Evolutionary conservation across 2,797 vertebrate species (phyloP), one percentile per base, ranked within the genome.

Genomic region (Knipowitschia caucasica): DNA sequence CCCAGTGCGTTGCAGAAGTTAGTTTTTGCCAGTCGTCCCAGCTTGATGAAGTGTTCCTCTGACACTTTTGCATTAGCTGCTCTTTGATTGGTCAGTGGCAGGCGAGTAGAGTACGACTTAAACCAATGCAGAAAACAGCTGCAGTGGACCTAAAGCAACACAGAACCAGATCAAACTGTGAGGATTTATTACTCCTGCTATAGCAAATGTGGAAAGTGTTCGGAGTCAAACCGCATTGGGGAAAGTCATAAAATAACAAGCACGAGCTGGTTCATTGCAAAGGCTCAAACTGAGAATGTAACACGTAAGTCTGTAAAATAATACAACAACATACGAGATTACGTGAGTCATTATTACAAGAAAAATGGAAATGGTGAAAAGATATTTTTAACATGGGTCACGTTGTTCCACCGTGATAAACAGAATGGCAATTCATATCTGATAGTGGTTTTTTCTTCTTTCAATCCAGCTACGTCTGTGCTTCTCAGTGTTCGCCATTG

Each of bases 61-160:
- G 56, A 33, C 51, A 39, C 47, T 38, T 55, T 24, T 24, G 52
- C 33, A 55, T 67, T 59, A 58, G 54, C 64, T 61, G 61, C 50
- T 50, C 26, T 61, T 53, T 51, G 63, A 56, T 10, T 14, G 21
- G 38, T 71, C 66, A 50, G 53, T 50, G 47, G 68, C 53, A 36
- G 62, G 43, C 53, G 52, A 67, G 57, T 60, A 61, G 11, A 18
- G 53, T 30, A 73, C 62, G 50, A 63, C 42, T 27, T 10, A 45
- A 60, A 53, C 24, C 23, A 77, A 82, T 80, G 58, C 53, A 68
- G 68, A 82, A 82, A 73, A 60, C 83, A 80, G 84, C 72, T 81
- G 78, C 27, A 27, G 34, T 31, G 49, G 60, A 69, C 68, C 57
- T 56, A 51, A 59, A 70, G 67, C 44, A 50, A 54, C 43, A 39